Base-by-base conservation (phyloP, 2,888 invertebrate genomes). In the Pecten maximus region DNA sequence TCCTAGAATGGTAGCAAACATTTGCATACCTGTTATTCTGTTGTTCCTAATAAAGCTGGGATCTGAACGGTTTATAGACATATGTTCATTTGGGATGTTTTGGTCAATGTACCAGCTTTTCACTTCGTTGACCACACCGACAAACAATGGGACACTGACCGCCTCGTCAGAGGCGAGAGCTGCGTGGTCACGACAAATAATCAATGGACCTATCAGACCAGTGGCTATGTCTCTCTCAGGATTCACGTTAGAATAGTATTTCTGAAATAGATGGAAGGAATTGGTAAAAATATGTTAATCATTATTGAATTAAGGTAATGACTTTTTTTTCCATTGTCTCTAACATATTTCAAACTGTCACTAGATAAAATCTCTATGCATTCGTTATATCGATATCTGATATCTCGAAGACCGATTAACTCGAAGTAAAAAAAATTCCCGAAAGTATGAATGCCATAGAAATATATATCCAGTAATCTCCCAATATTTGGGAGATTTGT, bases 161-260 rank as follows among this genome's bases (percentile, higher is more conserved):
- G 54, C 40, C 12, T 39, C 48, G 40, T 48, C 54, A 4, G 10
- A 48, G 4, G 39, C 40, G 2, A 23, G 35, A 6, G 74, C 16
- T 35, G 54, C 54, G 16, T 40, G 54, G 28, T 40, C 40, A 35
- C 87, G 87, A 40, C 91, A 91, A 40, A 91, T 48, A 3, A 91
- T 87, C 16, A 91, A n/a, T 10, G 91, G 91, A 19, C 91, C 91
- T 15, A 91, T 88, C 48, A 91, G 40, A n/a, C 91, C 91, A 23
- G 88, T 88, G 0, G 88, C 35, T 2, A 90, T 48, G 74, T 91
- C 91, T 54, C 74, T 86, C 40, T 74, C 74, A 8, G 39, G 19
- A 40, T 50, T 50, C 15, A 87, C 48, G 12, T 28, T 88, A 16
- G 91, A 91, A 74, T 74, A 91, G 50, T 91, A 91, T 40, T 88